Evolutionary conservation across 2,113 vertebrate species (phyloP), one percentile per base, ranked within the genome.

Genomic region (Scomber colias): DNA sequence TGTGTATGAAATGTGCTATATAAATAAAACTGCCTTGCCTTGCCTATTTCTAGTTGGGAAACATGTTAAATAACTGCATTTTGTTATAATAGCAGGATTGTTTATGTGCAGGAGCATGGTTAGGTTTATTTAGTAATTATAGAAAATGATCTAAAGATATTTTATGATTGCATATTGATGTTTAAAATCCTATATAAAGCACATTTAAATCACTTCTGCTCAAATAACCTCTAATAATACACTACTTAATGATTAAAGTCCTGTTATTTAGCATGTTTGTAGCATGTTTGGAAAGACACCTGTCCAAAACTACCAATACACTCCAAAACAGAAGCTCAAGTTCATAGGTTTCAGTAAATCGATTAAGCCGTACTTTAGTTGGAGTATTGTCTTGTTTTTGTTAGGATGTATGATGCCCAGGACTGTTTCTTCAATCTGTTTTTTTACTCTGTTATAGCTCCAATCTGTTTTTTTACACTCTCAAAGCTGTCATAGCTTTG

Each of bases 391-490:
- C 55, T 30, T 61, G 15, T 15, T 62, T 81, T 73, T 80, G 46
- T 84, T 71, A 48, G 21, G 72, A 8, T 19, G 71, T 46, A 77
- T 35, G 19, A 45, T 71, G 51, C 31, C 11, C 71, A 30, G 12
- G 31, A 57, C 46, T 64, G 46, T 85, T 60, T 66, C 60, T 63
- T 6, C 46, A 49, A 55, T 87, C 71, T 82, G 57, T 85, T 77
- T 81, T 27, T 54, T 85, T 40, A 82, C 51, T 45, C 40, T 55
- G 77, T 40, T 65, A 21, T 75, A 55, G 78, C 24, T 27, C 24
- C 24, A 27, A 27, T 27, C 24, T 2, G 24, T 27, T 27, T 27
- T 27, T 27, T 27, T 27, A 27, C 24, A 27, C 24, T 27, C 24
- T 27, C 24, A 27, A 27, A 27, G 24, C 24, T 27, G 24, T 27